These are phyloP conservation scores for Rhadina sibilatrix DNA, from an alignment of 2,113 vertebrate genomes.

Conservation along the genomic window DNA sequence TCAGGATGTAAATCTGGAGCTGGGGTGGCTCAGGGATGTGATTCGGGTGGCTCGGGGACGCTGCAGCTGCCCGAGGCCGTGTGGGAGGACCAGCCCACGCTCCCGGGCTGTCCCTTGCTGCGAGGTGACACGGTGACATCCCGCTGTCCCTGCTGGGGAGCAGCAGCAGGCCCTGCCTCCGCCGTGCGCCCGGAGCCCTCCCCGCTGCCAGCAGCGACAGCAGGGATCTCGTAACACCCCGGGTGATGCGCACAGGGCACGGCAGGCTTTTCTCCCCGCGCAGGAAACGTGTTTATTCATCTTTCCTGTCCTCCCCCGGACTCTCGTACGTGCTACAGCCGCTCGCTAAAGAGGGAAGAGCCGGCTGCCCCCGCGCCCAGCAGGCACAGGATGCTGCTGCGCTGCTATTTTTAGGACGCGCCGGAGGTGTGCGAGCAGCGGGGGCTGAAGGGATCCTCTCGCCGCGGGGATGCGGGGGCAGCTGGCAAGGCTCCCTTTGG, in stretches of 20 bases:
- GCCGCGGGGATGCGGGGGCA: neutral
- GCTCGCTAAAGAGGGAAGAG: neutral
- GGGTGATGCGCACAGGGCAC: neutral
- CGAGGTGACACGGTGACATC: neutral
- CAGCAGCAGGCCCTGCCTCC: neutral
- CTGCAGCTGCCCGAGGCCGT: neutral
- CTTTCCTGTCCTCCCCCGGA: neutral
- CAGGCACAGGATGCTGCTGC: neutral
- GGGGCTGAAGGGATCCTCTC: conserved; percentile 30
- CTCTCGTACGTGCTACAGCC: neutral
- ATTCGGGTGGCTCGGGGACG: neutral
- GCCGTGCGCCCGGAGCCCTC: neutral
- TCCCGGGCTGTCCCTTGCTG: neutral
- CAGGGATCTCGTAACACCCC: accelerated
- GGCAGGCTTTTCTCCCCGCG: neutral
- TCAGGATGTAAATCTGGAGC: no score
- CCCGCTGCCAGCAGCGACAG: neutral
- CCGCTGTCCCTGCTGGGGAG: neutral
- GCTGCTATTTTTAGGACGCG: conserved; percentile 52
- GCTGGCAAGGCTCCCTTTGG: neutral
- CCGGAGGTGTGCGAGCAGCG: conserved; percentile 20
- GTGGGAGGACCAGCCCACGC: neutral
- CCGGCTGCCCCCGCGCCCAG: neutral
- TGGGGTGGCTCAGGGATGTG: no score
- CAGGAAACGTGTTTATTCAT: conserved; percentile 1